Evolutionary conservation across 2,113 vertebrate genomes (phyloP).

Genomic region (Helogale parvula): DNA sequence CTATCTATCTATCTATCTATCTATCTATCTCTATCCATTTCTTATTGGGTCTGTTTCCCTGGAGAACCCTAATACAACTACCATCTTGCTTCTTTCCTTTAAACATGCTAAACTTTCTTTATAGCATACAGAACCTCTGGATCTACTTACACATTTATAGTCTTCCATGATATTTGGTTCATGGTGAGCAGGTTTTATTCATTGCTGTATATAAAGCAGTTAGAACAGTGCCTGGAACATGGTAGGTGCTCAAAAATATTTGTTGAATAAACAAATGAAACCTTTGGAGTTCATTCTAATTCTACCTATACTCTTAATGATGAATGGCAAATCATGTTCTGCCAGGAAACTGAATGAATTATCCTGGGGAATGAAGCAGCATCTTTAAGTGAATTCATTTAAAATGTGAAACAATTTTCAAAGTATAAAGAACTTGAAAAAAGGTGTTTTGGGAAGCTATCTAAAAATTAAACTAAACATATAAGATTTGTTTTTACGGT

Average conservation of each 20-base stretch:
- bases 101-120: background rate
- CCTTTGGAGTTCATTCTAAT: background rate
- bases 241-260: background rate
- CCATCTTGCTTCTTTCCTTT: background rate
- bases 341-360: background rate
- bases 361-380: background rate
- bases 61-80: background rate
- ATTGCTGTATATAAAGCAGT: background rate
- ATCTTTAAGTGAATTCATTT: background rate
- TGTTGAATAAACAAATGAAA: background rate
- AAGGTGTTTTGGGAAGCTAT: background rate
- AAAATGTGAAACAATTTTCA: conserved; percentile 24
- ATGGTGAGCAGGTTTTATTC: background rate
- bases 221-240: background rate
- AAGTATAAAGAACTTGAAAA: background rate
- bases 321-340: background rate
- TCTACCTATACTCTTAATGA: background rate
- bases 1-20: no score
- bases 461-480: background rate
- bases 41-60: background rate
- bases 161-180: background rate
- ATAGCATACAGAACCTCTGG: background rate
- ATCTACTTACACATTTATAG: background rate
- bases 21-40: background rate
- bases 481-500: background rate